Conservation (phyloP, 2,888 invertebrate genomes). For the Sinodicranocentrus sp. region DNA sequence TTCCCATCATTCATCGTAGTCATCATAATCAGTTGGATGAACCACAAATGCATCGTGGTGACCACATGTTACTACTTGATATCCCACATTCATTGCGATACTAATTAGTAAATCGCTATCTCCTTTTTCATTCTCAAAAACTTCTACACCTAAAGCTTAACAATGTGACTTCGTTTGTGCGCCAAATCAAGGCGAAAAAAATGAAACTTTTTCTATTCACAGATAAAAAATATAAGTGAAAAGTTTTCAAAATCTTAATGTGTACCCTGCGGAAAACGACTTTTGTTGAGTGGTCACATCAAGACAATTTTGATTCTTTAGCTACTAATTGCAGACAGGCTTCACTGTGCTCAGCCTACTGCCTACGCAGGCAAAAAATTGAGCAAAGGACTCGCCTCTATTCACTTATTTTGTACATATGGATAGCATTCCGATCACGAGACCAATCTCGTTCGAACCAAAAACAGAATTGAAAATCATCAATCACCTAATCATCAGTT, state of each 20-base stretch:
- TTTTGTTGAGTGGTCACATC: slow-evolving; percentile 12
- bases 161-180: too few relatives aligned
- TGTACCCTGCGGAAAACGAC: not conserved
- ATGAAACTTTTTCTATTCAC: too few relatives aligned
- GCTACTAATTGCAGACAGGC: not conserved
- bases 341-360: not conserved
- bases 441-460: slow-evolving; percentile 27
- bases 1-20: slow-evolving; percentile 10
- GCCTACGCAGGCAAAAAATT: not conserved
- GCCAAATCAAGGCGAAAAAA: too few relatives aligned
- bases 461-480: slow-evolving; percentile 45
- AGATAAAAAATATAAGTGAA: not conserved
- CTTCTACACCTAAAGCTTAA: too few relatives aligned
- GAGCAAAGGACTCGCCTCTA: not conserved
- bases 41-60: slow-evolving; percentile 25
- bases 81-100: slow-evolving; percentile 7
- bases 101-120: slow-evolving; percentile 33
- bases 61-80: slow-evolving; percentile 31
- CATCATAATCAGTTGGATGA: slow-evolving; percentile 11
- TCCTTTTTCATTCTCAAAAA: not conserved
- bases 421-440: slow-evolving; percentile 22
- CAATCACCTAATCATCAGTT: slow-evolving; percentile 39
- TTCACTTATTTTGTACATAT: not conserved
- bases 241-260: slow-evolving; percentile 2
- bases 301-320: not conserved